phyloP scores from a whole-genome alignment of 1,140 invertebrate species.

The Hypothenemus hampei region DNA sequence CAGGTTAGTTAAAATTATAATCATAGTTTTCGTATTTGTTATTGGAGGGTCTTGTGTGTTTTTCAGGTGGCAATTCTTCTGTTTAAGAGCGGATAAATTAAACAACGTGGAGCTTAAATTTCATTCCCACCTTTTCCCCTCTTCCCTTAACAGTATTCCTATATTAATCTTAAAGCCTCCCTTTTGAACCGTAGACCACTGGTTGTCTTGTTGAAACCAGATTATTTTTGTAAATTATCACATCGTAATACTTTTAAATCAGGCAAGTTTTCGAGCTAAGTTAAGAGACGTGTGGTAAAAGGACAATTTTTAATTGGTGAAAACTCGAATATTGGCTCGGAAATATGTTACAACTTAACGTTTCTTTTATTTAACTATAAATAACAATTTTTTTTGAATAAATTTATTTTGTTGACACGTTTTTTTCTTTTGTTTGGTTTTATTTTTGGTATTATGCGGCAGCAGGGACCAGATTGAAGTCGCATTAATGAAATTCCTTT shows the following conservation, averaged over 20 bases:
- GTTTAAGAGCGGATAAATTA: slow-evolving; percentile 95
- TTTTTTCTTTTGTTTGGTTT: slow-evolving; percentile 18
- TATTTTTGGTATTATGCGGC: background rate
- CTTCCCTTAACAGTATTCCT: slow-evolving; percentile 25
- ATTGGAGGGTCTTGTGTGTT: background rate
- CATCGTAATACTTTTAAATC: no score
- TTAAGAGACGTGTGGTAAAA: no score
- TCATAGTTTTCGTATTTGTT: background rate
- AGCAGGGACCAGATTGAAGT: background rate
- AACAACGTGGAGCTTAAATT: slow-evolving; percentile 10
- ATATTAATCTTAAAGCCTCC: background rate
- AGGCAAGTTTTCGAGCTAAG: slow-evolving; percentile 4
- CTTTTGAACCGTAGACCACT: no score
- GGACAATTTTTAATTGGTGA: no score
- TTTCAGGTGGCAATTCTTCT: slow-evolving; percentile 87
- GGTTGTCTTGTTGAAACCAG: no score
- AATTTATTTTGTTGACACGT: slow-evolving; percentile 34
- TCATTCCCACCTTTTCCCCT: slow-evolving; percentile 16
- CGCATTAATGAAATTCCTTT: background rate
- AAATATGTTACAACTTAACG: slow-evolving; percentile 19
- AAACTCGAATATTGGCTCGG: background rate
- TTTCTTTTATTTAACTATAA: slow-evolving; percentile 30
- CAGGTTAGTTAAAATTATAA: slow-evolving; percentile 50
- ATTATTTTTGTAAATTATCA: slow-evolving; percentile 12
- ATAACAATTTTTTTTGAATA: slow-evolving; percentile 33